Evolutionary conservation across 2,797 vertebrate genomes (phyloP).

Genomic region (Sebastes ruberrimus): DNA sequence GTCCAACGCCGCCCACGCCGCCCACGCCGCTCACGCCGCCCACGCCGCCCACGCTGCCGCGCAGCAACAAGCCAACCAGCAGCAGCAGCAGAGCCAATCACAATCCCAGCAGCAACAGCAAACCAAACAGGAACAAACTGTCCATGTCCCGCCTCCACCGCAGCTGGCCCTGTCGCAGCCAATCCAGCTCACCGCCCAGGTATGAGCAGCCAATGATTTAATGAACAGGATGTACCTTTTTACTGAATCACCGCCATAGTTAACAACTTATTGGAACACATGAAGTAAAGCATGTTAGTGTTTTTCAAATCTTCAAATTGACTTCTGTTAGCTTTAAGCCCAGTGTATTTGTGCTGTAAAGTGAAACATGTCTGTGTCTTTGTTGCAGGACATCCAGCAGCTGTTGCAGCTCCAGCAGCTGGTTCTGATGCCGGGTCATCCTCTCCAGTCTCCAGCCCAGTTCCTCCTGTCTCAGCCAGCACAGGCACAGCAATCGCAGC

Average conservation of each 20-base stretch:
- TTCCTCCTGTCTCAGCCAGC: slow-evolving; percentile 90
- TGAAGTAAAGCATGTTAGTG: not conserved
- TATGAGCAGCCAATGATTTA: slow-evolving; percentile 51
- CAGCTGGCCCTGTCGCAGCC: slow-evolving; percentile 90
- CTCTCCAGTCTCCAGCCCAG: slow-evolving; percentile 90
- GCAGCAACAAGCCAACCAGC: slow-evolving; percentile 79
- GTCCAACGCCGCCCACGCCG: slow-evolving; percentile 82
- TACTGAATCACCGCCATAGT: not conserved
- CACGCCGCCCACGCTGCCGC: slow-evolving; percentile 42
- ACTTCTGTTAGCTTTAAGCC: not conserved
- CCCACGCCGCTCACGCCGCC: slow-evolving; percentile 77
- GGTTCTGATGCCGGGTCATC: slow-evolving; percentile 91
- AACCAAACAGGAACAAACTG: slow-evolving; percentile 71
- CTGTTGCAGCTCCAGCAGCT: slow-evolving; percentile 92
- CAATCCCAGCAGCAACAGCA: slow-evolving; percentile 73
- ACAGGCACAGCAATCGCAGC: slow-evolving; percentile 89
- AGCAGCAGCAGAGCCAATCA: slow-evolving; percentile 58
- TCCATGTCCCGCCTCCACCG: slow-evolving; percentile 75
- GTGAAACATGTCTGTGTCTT: not conserved
- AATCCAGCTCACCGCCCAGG: slow-evolving; percentile 94
- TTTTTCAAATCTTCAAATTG: not conserved
- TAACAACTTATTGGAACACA: not conserved
- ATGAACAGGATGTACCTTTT: not conserved
- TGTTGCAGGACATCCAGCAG: slow-evolving; percentile 91
- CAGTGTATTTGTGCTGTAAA: not conserved